Percentiles rank a stretch among this genome's conserved stretches.
Evolutionary conservation across 2,113 vertebrate species (phyloP).

Genomic region (Paramisgurnus dabryanus): DNA sequence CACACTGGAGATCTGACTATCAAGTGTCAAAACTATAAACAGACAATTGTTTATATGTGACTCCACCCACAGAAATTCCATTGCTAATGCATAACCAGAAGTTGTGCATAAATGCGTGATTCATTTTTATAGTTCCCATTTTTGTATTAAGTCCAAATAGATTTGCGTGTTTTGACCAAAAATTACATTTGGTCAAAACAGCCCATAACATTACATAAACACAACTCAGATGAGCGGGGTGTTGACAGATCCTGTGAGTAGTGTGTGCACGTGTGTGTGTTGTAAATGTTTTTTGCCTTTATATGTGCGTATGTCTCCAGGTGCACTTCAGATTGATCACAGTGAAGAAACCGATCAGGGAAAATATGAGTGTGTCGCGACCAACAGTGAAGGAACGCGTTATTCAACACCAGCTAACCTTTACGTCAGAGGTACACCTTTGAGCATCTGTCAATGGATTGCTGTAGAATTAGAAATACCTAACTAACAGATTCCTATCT

Average conservation of each 20-base stretch:
- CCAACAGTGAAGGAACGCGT: slow-evolving; percentile 97
- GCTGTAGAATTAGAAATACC: not conserved
- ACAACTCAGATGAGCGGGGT: not conserved
- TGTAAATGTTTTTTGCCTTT: slow-evolving; percentile 19
- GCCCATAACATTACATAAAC: not conserved
- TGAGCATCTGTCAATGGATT: not conserved
- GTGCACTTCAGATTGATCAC: slow-evolving; percentile 98
- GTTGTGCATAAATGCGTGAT: too few species aligned
- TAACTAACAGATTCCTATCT: slow-evolving; percentile 20
- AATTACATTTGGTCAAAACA: not conserved
- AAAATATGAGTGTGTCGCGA: slow-evolving; percentile 99
- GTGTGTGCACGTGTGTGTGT: slow-evolving; percentile 35
- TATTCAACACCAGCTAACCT: slow-evolving; percentile 98
- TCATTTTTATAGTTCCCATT: too few species aligned
- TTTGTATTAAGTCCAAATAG: not conserved
- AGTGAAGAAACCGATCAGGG: slow-evolving; percentile 99
- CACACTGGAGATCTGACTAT: too few species aligned
- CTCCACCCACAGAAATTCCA: not conserved
- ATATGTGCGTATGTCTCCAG: slow-evolving; percentile 68
- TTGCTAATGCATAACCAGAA: not conserved
- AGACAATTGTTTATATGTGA: too few species aligned
- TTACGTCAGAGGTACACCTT: slow-evolving; percentile 92
- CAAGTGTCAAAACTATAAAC: too few species aligned
- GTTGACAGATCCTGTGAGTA: not conserved
- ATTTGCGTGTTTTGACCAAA: not conserved